Base-by-base conservation (phyloP, 2,113 vertebrate genomes). In the Mormoops blainvillei region DNA sequence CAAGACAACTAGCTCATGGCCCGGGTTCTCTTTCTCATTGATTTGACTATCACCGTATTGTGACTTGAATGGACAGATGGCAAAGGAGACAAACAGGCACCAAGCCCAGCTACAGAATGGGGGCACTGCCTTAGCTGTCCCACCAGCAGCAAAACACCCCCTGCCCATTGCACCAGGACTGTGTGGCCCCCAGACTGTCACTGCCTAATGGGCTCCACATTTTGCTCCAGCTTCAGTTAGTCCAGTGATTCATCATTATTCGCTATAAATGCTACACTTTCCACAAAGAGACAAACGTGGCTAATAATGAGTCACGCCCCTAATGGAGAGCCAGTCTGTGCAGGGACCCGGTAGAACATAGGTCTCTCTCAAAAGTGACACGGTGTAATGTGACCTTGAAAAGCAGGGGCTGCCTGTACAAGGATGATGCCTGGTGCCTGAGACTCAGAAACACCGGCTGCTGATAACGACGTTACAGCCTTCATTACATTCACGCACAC, bases 241-340 rank as follows among this genome's bases (percentile, higher is more conserved):
- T 96, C 86, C 20, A 7, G n/a, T 16, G 84, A 96, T 96, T 52
- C 8, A 86, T 94, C 52, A 74, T 91, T 94, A 93, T 93, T 94
- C 95, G 3, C 58, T 94, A 68, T 1, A 4, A 89, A 56, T 68
- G 33, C 63, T 73, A 54, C 52, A 33, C 24, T 94, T 96, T 67
- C 67, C 18, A 74, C 52, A 93, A 20, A 65, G 38, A 73, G 1
- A 58, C 58, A 63, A 95, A 77, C 5, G 19, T 56, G 36, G 89
- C 87, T 92, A 81, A 93, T 58, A 93, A 93, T 58, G 3, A 52
- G 84, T 10, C 4, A 89, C 70, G 88, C 11, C 26, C 31, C 28
- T 90, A 41, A 78, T 54, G 22, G 70, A 73, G n/a, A 61, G 45
- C 5, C 41, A 65, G n/a, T 80, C 2, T 81, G 77, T 92, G 58